Conservation (phyloP, 1,140 invertebrate genomes). For the Eupeodes corollae region DNA sequence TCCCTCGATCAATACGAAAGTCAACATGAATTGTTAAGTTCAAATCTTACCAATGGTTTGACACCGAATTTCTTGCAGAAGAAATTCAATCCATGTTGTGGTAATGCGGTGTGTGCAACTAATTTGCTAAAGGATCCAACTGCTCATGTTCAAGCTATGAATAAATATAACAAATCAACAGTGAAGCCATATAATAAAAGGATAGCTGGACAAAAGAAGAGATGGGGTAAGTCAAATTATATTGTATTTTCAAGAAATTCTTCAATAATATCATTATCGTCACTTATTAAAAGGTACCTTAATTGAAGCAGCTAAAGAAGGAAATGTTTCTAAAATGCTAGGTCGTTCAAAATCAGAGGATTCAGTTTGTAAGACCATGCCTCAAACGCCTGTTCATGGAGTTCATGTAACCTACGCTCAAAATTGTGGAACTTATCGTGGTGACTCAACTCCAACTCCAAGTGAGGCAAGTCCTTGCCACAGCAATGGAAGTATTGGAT, state of each 20-base stretch:
- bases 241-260: slow-evolving; percentile 33
- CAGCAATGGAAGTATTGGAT: slow-evolving; percentile 10
- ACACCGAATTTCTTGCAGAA: slow-evolving; percentile 38
- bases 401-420: slow-evolving; percentile 29
- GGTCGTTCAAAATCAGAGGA: slow-evolving; percentile 68
- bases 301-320: slow-evolving; percentile 72
- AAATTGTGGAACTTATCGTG: slow-evolving; percentile 18
- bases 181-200: slow-evolving; percentile 45
- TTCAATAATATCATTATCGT: not conserved
- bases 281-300: slow-evolving; percentile 64
- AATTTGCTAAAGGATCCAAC: not conserved
- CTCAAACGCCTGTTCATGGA: slow-evolving; percentile 25
- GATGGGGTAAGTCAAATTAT: slow-evolving; percentile 41
- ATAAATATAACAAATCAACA: slow-evolving; percentile 34
- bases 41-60: slow-evolving; percentile 29
- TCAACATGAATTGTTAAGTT: slow-evolving; percentile 29
- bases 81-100: slow-evolving; percentile 12
- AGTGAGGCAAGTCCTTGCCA: slow-evolving; percentile 12
- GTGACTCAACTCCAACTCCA: slow-evolving; percentile 1
- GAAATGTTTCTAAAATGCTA: slow-evolving; percentile 60
- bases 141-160: slow-evolving; percentile 6
- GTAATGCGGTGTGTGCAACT: not conserved
- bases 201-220: slow-evolving; percentile 52
- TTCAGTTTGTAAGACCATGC: slow-evolving; percentile 60
- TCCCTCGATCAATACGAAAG: slow-evolving; percentile 50